A percentile compares a stretch with the other conserved stretches of the same genome.
Evolutionary conservation across 2,113 vertebrate species (phyloP).

Genomic region (Pollimyrus isidori): DNA sequence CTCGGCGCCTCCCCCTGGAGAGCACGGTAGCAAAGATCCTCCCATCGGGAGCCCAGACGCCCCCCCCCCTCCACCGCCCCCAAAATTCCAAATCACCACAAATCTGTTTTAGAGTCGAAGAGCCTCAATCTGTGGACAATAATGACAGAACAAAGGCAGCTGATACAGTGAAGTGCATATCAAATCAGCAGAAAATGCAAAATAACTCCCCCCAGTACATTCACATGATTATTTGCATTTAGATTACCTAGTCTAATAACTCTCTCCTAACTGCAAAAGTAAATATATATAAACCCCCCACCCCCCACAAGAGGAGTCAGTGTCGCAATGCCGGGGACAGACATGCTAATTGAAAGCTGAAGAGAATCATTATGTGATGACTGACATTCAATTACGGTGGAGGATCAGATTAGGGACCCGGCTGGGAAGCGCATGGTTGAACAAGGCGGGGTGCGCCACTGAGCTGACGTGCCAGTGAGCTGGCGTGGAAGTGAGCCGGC

Average conservation of each 20-base stretch:
- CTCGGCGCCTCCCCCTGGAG: not conserved
- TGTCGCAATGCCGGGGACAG: conserved; percentile 44
- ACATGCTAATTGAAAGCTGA: conserved; percentile 66
- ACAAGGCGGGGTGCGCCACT: conserved; percentile 30
- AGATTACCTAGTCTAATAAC: conserved; percentile 69
- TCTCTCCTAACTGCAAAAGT: conserved; percentile 59
- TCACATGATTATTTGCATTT: conserved; percentile 68
- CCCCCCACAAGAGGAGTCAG: conserved; percentile 56
- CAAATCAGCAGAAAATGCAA: conserved; percentile 58
- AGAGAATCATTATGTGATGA: conserved; percentile 60
- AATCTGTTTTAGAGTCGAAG: not conserved
- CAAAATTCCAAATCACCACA: not conserved
- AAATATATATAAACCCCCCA: conserved; percentile 54
- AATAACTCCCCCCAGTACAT: conserved; percentile 30
- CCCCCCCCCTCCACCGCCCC: not conserved
- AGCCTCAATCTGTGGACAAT: conserved; percentile 51
- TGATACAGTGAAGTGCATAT: conserved; percentile 63
- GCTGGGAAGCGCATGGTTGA: conserved; percentile 53
- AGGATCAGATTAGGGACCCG: conserved; percentile 59
- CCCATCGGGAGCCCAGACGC: not conserved
- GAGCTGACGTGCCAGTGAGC: too few relatives aligned
- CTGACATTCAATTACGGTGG: conserved; percentile 71
- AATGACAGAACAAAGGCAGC: conserved; percentile 59
- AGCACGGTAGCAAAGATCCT: not conserved
- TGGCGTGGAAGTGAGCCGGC: conserved; percentile 25